These are phyloP conservation scores for Prunella himalayana DNA, from an alignment of 2,113 vertebrate species.

Conservation along the genomic window DNA sequence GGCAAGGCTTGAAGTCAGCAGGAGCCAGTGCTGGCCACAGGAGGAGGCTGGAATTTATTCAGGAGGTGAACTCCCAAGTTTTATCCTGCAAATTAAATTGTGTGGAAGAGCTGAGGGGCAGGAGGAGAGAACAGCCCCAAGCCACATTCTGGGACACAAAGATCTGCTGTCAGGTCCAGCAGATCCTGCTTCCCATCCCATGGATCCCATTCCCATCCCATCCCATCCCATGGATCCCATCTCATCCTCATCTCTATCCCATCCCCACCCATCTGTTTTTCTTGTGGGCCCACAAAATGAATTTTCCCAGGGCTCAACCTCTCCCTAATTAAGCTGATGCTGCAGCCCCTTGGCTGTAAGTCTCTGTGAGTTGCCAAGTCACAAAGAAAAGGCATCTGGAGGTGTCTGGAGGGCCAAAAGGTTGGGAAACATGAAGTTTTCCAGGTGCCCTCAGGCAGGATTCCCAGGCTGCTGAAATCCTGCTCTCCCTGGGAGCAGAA, in stretches of 20 bases:
- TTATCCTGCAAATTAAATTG: not conserved
- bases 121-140: not conserved
- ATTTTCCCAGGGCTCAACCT: not conserved
- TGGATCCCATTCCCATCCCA: not conserved
- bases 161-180: not conserved
- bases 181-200: not conserved
- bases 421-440: not conserved
- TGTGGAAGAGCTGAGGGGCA: not conserved
- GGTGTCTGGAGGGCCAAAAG: not conserved
- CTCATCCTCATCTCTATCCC: too few species aligned
- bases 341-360: not conserved
- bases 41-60: not conserved
- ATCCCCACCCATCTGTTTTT: too few species aligned
- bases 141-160: not conserved
- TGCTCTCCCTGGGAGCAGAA: not conserved
- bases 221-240: not conserved
- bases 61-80: not conserved
- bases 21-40: not conserved
- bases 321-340: accelerated
- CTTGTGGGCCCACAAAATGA: not conserved
- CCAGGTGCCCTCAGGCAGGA: accelerated
- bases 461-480: not conserved
- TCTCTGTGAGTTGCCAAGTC: not conserved
- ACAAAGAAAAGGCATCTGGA: not conserved
- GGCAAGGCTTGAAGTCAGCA: not conserved